Evolutionary conservation across 2,797 vertebrate species (phyloP), one percentile per base, ranked within the genome.

Genomic region (Clarias laeviceps): DNA sequence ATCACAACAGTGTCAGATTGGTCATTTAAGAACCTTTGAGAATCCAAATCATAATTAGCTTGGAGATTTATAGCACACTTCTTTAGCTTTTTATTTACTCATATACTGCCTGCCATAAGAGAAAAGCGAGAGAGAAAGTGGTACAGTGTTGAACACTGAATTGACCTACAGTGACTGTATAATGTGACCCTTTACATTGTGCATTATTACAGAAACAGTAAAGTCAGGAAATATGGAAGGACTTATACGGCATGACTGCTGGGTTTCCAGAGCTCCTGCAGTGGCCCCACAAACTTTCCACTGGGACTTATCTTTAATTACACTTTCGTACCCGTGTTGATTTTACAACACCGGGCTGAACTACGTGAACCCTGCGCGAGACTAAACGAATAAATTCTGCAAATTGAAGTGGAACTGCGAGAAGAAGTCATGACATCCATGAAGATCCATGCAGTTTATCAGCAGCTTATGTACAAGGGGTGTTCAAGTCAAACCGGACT

Each of bases 271-370:
- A 77, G 61, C 62, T 77, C 82, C 61, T 20, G 45, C 61, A 66
- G 61, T 62, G 64, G 14, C 56, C n/a, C 72, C 17, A 76, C 15
- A 72, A 56, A 81, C 32, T 81, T 81, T 85, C 84, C 84, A 73
- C 59, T 56, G 68, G 29, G 78, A 61, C 59, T 73, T 80, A 85
- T 72, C 77, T 80, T 9, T 82, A 85, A 66, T 85, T 66, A 76
- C 45, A 80, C 64, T 65, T 66, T 79, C 70, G 57, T 24, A 24
- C 54, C 34, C 12, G 37, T 37, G 37, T 37, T 37, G 0, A 77
- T 86, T 74, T 86, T 82, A 61, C 37, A 32, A 45, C 72, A 69
- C 80, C 62, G 34, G 32, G 18, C 64, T 82, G 72, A 69, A 82
- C 72, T 50, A 22, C 45, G 32, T 59, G 64, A 82, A 76, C 84